Evolutionary conservation across 2,888 invertebrate species (phyloP), one percentile per base, ranked within the genome.

Genomic region (Troilus luridus): DNA sequence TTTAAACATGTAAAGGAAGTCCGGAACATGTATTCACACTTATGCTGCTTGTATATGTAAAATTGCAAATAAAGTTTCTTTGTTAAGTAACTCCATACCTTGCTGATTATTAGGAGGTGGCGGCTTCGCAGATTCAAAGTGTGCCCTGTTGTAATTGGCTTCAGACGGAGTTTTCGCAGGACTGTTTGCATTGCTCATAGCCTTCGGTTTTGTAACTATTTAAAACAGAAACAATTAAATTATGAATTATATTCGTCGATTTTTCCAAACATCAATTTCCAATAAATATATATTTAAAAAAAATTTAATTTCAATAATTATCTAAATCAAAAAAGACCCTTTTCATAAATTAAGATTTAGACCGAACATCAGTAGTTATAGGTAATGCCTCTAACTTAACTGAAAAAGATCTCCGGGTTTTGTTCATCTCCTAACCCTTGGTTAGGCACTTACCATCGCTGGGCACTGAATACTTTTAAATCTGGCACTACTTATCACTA

Each of bases 111-210:
- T 92, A 92, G n/a, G 91, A 92, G 93, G 91, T 92, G 93, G 91
- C 92, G 93, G 89, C 92, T 93, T 93, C 17, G 95, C 94, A 19
- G 95, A 94, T 93, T 97, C 97, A 93, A 97, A 97, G 94, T 97
- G 96, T 6, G 96, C 95, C 92, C 97, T 95, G 93, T 96, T 97
- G 93, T 95, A 95, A 93, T 96, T 96, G 0, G 96, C 94, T 93
- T 93, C 93, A 59, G 58, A 72, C 5, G 92, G 92, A 14, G 92
- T 92, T 91, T 92, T 94, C 90, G 94, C 94, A 17, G 95, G 95
- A 27, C 95, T 94, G 77, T 91, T 92, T 9, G 92, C 92, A 59
- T 92, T 92, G 67, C 92, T 92, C 91, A 92, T 90, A 27, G 92
- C 92, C 90, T 92, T 92, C 1, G 91, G 92, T 88, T 91, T 92